Conservation (phyloP, 2,888 invertebrate species). For the Nysson spinosus region DNA sequence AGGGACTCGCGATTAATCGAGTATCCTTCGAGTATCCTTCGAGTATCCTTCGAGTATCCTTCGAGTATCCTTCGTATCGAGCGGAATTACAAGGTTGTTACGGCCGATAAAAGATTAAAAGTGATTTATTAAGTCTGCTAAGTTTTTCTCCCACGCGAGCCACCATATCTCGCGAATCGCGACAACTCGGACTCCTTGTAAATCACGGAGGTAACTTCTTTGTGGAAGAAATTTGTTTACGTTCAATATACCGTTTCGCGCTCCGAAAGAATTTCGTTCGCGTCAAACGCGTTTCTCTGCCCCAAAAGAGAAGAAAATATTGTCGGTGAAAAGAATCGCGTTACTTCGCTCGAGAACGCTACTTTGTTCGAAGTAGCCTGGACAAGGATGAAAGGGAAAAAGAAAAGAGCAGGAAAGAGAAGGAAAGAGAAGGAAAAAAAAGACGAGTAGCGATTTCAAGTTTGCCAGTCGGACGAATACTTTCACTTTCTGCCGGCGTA, state of each 20-base stretch:
- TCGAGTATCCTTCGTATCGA: too few relatives aligned
- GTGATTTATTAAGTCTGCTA: conserved; percentile 28
- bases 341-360: too few relatives aligned
- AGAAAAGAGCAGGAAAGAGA: too few relatives aligned
- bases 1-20: too few relatives aligned
- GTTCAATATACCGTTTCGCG: not conserved
- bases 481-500: conserved; percentile 13
- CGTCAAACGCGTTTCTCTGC: not conserved
- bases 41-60: too few relatives aligned
- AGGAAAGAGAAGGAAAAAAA: not conserved
- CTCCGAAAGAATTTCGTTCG: not conserved
- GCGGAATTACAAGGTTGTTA: not conserved
- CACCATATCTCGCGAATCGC: conserved; percentile 14
- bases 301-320: too few relatives aligned
- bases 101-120: conserved; percentile 29
- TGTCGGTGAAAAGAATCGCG: too few relatives aligned
- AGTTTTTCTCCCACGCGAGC: conserved; percentile 4
- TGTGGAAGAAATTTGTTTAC: not conserved
- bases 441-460: not conserved
- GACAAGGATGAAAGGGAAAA: too few relatives aligned
- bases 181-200: conserved; percentile 4
- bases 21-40: too few relatives aligned
- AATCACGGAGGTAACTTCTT: conserved; percentile 3
- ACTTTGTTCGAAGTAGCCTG: not conserved
- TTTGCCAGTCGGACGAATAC: not conserved